Percentiles rank a stretch among this genome's conserved stretches.
phyloP scores from a whole-genome alignment of 1,140 invertebrate genomes.

The Pseudomyrmex flavicornis region DNA sequence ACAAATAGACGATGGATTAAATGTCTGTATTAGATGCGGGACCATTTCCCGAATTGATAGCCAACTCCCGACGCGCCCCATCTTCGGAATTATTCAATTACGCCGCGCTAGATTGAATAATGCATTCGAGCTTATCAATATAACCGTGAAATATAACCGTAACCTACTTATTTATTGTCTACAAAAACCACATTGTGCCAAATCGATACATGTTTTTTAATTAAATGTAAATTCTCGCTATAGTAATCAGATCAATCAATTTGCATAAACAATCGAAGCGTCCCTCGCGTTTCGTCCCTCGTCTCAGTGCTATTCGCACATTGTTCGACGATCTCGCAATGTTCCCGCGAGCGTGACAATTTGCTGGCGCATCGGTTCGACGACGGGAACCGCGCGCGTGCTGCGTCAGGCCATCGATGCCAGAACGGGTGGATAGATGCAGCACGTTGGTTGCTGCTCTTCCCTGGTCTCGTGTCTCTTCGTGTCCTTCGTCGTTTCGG shows the following conservation, averaged over 20 bases:
- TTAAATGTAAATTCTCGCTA: too few relatives aligned
- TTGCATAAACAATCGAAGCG: too few relatives aligned
- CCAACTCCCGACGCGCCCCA: slow-evolving; percentile 16
- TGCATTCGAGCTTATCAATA: not conserved
- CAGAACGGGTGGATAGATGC: slow-evolving; percentile 72
- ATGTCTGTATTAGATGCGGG: slow-evolving; percentile 53
- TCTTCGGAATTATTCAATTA: slow-evolving; percentile 56
- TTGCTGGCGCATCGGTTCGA: slow-evolving; percentile 71
- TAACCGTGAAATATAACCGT: not conserved
- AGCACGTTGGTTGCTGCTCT: slow-evolving; percentile 30
- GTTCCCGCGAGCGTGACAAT: slow-evolving; percentile 76
- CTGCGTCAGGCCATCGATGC: slow-evolving; percentile 82
- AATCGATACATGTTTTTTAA: too few relatives aligned
- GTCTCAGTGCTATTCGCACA: slow-evolving; percentile 40
- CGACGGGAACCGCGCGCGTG: slow-evolving; percentile 69
- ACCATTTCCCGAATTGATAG: slow-evolving; percentile 44
- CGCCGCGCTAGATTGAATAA: slow-evolving; percentile 21
- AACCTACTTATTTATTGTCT: not conserved
- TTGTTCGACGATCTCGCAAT: slow-evolving; percentile 36
- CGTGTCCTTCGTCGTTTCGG: slow-evolving; percentile 63
- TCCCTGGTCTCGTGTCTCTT: slow-evolving; percentile 32
- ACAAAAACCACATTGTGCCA: not conserved
- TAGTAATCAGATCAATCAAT: too few relatives aligned
- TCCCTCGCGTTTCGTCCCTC: not conserved
- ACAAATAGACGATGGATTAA: slow-evolving; percentile 54